Percentiles rank a stretch among this genome's conserved stretches.
phyloP scores from a whole-genome alignment of 2,888 invertebrate species.

The Dysmachus trigonus region DNA sequence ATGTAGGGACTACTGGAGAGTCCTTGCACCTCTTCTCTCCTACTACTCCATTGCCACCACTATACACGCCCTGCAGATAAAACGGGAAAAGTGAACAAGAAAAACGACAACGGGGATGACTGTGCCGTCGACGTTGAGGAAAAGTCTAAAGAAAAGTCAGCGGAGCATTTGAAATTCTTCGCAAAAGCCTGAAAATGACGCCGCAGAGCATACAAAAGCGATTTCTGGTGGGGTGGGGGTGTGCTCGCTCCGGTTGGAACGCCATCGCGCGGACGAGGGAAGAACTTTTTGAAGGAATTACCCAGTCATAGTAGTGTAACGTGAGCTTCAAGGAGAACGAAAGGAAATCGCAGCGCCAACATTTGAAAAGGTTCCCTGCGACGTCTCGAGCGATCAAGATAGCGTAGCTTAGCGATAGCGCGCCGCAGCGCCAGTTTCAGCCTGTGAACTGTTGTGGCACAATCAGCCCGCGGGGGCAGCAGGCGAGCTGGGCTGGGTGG shows the following conservation, averaged over 20 bases:
- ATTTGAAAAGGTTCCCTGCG: slow-evolving; percentile 46
- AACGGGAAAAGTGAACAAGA: slow-evolving; percentile 11
- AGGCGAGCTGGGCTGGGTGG: slow-evolving; percentile 46
- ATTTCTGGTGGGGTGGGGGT: not conserved
- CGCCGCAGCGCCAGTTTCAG: not conserved
- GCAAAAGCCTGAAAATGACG: slow-evolving; percentile 37
- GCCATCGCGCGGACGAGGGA: not conserved
- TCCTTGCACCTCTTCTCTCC: slow-evolving; percentile 28
- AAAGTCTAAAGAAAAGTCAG: slow-evolving; percentile 41
- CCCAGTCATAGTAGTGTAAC: slow-evolving; percentile 20
- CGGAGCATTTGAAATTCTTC: slow-evolving; percentile 38
- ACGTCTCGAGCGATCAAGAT: slow-evolving; percentile 41
- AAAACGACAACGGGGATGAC: slow-evolving; percentile 10
- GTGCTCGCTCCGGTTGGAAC: too few relatives aligned
- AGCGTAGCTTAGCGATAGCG: not conserved
- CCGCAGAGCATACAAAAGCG: slow-evolving; percentile 41
- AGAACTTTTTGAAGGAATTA: slow-evolving; percentile 28
- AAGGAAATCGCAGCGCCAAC: slow-evolving; percentile 36
- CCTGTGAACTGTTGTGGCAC: slow-evolving; percentile 33
- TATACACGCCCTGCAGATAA: slow-evolving; percentile 26
- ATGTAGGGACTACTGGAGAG: not conserved
- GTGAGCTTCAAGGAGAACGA: slow-evolving; percentile 17
- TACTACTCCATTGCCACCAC: too few relatives aligned
- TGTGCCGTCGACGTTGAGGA: slow-evolving; percentile 33
- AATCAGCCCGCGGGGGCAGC: not conserved